A percentile compares a stretch with the other conserved stretches of the same genome.
Conservation (phyloP, 2,888 invertebrate genomes). For the Trissoscelio sp. region DNA sequence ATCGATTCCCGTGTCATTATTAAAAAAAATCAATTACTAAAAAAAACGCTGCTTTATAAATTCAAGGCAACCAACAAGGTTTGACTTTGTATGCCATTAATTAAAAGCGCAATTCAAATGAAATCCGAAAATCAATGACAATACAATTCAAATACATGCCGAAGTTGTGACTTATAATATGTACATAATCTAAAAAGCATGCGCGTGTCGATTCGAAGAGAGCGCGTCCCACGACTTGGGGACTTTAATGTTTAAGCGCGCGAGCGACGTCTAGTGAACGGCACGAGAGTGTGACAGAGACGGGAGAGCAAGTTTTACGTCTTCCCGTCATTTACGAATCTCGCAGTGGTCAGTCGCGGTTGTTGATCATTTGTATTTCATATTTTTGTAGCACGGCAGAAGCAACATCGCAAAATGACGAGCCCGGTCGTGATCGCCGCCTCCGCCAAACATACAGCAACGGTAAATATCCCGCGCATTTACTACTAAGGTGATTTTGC, state of each 20-base stretch:
- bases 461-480: slow-evolving; percentile 85
- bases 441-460: slow-evolving; percentile 92
- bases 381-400: slow-evolving; percentile 56
- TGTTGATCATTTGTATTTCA: slow-evolving; percentile 59
- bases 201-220: neutral
- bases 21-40: too few relatives aligned
- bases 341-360: slow-evolving; percentile 12
- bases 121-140: slow-evolving; percentile 19
- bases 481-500: too few relatives aligned
- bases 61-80: slow-evolving; percentile 2
- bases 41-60: too few relatives aligned
- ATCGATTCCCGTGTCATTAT: too few relatives aligned
- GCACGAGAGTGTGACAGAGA: slow-evolving; percentile 40
- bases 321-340: slow-evolving; percentile 54
- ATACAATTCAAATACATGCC: neutral
- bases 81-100: neutral
- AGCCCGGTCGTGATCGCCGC: slow-evolving; percentile 93
- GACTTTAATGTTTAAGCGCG: slow-evolving; percentile 45
- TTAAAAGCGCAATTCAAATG: neutral
- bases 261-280: slow-evolving; percentile 42
- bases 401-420: slow-evolving; percentile 77
- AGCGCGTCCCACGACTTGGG: slow-evolving; percentile 10
- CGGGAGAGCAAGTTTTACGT: slow-evolving; percentile 40
- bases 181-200: slow-evolving; percentile 1
- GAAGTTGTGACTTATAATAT: neutral